Conservation (phyloP, 2,888 invertebrate species). For the Eilema depressum region DNA sequence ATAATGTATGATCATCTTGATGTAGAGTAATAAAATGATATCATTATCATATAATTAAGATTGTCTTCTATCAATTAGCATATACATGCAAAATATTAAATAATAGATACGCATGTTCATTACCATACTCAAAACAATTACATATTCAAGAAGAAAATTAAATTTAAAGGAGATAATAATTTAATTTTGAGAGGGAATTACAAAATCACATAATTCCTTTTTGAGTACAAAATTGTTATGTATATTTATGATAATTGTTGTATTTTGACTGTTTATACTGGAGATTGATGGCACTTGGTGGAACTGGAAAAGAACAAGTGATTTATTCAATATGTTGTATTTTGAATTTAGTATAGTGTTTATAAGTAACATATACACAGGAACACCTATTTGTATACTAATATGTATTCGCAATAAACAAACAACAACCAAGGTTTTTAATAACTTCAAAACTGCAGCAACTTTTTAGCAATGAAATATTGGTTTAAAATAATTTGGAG, state of each 20-base stretch:
- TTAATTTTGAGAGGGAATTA: too few species aligned
- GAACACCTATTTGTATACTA: too few species aligned
- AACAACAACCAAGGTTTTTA: not conserved
- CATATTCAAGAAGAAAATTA: not conserved
- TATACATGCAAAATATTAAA: not conserved
- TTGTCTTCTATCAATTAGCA: not conserved
- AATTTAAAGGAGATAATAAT: too few species aligned
- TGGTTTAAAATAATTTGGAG: conserved; percentile 24
- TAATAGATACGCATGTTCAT: not conserved
- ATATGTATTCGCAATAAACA: not conserved
- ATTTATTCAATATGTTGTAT: too few species aligned
- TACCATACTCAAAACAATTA: not conserved
- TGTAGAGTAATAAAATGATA: not conserved
- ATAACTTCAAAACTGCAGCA: not conserved
- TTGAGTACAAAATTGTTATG: too few species aligned
- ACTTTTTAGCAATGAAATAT: not conserved
- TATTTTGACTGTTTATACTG: too few species aligned
- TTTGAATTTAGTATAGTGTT: not conserved
- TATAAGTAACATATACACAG: not conserved
- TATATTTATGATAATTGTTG: too few species aligned
- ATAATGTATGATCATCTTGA: not conserved
- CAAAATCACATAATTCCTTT: too few species aligned
- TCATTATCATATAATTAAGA: not conserved
- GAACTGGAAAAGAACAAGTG: too few species aligned
- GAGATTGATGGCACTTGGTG: too few species aligned